A percentile compares a stretch with the other conserved stretches of the same genome.
Evolutionary conservation across 2,113 vertebrate species (phyloP).

Genomic region (Physeter macrocephalus): DNA sequence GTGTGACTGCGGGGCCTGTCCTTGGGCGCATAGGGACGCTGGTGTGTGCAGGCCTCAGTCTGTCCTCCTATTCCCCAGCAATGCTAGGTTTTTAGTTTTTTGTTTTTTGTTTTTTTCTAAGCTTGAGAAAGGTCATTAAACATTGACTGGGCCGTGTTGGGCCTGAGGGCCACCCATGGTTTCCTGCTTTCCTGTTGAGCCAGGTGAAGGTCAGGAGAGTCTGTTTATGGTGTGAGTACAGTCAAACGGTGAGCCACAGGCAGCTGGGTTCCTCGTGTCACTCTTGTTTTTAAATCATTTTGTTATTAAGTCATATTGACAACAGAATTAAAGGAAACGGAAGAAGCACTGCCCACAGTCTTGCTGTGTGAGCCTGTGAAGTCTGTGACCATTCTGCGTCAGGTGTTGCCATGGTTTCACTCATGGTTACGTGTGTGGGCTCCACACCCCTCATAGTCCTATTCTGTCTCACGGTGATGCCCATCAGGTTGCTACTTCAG

Average conservation of each 20-base stretch:
- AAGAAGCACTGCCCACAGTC: not conserved
- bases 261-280: not conserved
- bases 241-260: not conserved
- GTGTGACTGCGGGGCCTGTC: not conserved
- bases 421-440: not conserved
- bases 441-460: accelerated
- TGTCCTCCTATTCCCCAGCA: not conserved
- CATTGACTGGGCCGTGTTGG: not conserved
- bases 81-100: not conserved
- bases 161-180: not conserved
- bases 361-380: not conserved
- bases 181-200: not conserved
- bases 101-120: not conserved
- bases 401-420: accelerated
- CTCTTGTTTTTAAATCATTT: not conserved
- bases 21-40: not conserved
- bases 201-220: not conserved
- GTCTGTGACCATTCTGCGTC: accelerated
- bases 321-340: not conserved
- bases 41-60: not conserved
- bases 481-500: not conserved
- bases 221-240: not conserved
- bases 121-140: not conserved
- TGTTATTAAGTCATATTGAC: not conserved
- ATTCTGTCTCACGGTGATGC: not conserved